Conservation (phyloP, 2,888 invertebrate genomes). For the Amitus sp. region DNA sequence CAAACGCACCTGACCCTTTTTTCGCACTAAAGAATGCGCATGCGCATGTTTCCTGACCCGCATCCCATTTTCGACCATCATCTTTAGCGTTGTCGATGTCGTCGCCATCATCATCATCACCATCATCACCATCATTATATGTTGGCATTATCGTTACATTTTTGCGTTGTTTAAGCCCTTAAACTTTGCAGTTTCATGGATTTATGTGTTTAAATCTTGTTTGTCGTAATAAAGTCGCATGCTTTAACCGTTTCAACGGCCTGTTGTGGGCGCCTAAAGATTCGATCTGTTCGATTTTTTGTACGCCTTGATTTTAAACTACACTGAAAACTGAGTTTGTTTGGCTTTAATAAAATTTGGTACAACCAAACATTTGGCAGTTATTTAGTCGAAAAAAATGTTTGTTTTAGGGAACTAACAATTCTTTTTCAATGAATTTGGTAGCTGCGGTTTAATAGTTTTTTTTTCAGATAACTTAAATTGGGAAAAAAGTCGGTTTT, state of each 20-base stretch:
- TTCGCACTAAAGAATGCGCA: slow-evolving; percentile 63
- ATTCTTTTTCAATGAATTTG: no score
- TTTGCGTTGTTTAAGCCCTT: slow-evolving; percentile 22
- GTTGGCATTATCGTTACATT: slow-evolving; percentile 29
- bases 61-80: slow-evolving; percentile 34
- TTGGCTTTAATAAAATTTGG: no score
- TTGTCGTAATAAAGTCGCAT: slow-evolving; percentile 56
- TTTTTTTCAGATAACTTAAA: no score
- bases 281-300: not conserved
- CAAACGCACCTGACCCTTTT: slow-evolving; percentile 51
- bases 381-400: no score
- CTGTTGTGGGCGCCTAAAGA: slow-evolving; percentile 19
- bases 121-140: slow-evolving; percentile 30
- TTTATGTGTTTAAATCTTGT: slow-evolving; percentile 44
- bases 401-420: no score
- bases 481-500: no score
- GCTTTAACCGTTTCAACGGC: slow-evolving; percentile 45
- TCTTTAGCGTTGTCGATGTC: no score
- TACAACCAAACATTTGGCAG: no score
- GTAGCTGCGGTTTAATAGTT: no score
- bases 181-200: slow-evolving; percentile 39
- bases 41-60: slow-evolving; percentile 59
- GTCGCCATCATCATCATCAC: no score
- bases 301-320: no score
- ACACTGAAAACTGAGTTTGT: no score